Evolutionary conservation across 2,888 invertebrate genomes (phyloP).

Genomic region (Mactromeris polynyma): DNA sequence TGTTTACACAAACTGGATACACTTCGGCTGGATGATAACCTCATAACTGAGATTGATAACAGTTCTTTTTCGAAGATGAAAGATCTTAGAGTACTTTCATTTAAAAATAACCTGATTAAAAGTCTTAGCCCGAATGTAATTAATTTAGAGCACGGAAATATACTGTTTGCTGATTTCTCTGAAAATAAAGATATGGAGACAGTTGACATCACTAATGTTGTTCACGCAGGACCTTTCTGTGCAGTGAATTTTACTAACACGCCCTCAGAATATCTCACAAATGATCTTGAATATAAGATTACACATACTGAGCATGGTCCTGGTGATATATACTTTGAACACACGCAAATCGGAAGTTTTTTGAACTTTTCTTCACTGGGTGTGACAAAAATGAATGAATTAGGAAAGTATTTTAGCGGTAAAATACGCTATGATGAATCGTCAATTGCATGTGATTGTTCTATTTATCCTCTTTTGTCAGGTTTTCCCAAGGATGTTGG

Average conservation of each 20-base stretch:
- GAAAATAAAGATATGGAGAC: not conserved
- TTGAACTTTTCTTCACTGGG: slow-evolving; percentile 5
- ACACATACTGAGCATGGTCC: not conserved
- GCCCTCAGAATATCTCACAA: not conserved
- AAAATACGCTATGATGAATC: not conserved
- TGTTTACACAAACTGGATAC: slow-evolving; percentile 21
- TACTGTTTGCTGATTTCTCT: slow-evolving; percentile 10
- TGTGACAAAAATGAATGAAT: not conserved
- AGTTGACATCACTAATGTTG: not conserved
- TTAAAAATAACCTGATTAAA: not conserved
- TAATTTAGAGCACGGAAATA: not conserved
- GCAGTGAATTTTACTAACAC: not conserved
- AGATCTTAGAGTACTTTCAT: not conserved
- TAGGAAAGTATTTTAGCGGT: slow-evolving; percentile 6
- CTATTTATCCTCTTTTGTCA: not conserved
- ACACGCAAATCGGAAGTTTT: slow-evolving; percentile 24
- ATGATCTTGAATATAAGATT: not conserved
- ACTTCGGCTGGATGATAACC: not conserved
- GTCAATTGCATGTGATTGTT: slow-evolving; percentile 3
- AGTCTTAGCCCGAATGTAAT: slow-evolving; percentile 1
- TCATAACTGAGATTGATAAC: slow-evolving; percentile 8
- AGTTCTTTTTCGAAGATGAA: slow-evolving; percentile 13
- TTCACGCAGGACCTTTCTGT: slow-evolving; percentile 14
- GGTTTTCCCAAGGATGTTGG: not conserved
- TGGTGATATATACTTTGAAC: not conserved